Evolutionary conservation across 23 tunicate genomes (phyloP), one percentile per base, ranked within the genome.

Genomic region (Ciona savignyi): DNA sequence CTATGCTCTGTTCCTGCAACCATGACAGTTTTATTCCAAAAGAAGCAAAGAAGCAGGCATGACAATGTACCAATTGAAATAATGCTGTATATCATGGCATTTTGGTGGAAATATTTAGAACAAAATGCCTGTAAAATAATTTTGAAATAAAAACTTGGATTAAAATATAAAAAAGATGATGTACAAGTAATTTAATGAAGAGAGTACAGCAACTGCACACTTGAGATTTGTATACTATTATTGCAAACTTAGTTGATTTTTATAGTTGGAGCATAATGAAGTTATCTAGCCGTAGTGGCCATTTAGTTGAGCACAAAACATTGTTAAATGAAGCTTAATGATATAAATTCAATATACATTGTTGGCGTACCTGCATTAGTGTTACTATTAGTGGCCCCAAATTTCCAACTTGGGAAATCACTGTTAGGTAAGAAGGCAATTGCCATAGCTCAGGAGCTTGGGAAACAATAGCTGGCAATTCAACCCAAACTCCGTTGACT

Each of bases 401-500:
- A 65, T 89, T 89, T 0, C 70, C 96, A 67, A 66, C 62, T 78
- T 89, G 96, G n/a, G 80, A 60, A 60, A 89, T 83, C 21, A 83
- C 72, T 0, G 96, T 77, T 30, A 89, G 34, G 49, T 89, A 78
- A 3, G 96, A 85, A 51, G 96, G 84, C 27, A 89, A 30, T 1
- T 60, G 63, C 96, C 96, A 89, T 15, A 67, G 22, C 73, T 89
- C 96, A 19, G 96, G 96, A 0, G 81, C 70, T 34, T 33, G 42
- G 22, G 24, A 20, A 0, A 89, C 89, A 25, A 89, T 74, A 4
- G 89, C 48, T 28, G 96, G 96, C n/a, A 89, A 63, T 62, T 89
- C 96, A 0, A 89, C 89, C 96, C 96, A 89, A 24, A 83, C 81
- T 6, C 96, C 89, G 74, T 89, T 89, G 0, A 89, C 85, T 22